Evolutionary conservation across 2,797 vertebrate genomes (phyloP).

Genomic region (Columba guinea): DNA sequence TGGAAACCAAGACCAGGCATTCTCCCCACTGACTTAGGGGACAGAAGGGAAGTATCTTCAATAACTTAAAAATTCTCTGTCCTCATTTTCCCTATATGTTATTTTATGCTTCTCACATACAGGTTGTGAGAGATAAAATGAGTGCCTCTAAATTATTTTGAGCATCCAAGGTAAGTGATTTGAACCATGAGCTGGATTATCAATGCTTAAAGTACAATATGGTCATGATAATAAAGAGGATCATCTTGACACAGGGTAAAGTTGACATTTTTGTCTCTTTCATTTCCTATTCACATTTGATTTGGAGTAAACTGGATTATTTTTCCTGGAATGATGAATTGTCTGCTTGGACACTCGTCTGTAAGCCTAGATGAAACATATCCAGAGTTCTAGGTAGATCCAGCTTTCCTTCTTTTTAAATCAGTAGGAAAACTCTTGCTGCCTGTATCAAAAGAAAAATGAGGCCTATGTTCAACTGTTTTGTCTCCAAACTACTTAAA

Average conservation of each 20-base stretch:
- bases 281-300: neutral
- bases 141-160: neutral
- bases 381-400: neutral
- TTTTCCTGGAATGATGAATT: neutral
- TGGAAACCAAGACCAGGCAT: neutral
- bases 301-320: neutral
- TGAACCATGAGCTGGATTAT: neutral
- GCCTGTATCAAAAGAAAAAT: conserved; percentile 5
- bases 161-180: neutral
- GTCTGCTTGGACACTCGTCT: neutral
- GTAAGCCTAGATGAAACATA: neutral
- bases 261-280: neutral
- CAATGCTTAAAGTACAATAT: neutral
- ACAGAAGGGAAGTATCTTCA: neutral
- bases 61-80: neutral
- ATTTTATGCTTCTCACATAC: neutral
- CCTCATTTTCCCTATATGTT: neutral
- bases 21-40: neutral
- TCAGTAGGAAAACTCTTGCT: neutral
- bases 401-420: neutral
- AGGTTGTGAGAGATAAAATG: neutral
- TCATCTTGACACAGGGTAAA: neutral
- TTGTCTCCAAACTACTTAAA: conserved; percentile 38
- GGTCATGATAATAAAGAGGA: neutral
- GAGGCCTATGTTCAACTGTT: neutral